phyloP scores from a whole-genome alignment of 1,140 invertebrate species.

The Mamestra configurata region DNA sequence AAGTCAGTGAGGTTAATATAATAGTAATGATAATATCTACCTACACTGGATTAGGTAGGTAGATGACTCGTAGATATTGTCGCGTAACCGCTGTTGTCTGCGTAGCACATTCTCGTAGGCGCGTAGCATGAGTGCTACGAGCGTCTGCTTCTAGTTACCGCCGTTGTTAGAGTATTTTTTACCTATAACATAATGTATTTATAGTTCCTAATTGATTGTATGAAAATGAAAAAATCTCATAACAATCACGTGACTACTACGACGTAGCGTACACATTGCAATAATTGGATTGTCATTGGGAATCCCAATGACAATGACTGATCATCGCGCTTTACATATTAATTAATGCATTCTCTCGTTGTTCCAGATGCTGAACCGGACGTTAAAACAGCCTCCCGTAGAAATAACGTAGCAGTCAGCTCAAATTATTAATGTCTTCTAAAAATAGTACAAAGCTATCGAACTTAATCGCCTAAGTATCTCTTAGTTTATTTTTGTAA shows the following conservation, averaged over 20 bases:
- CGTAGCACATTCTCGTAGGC: too few relatives aligned
- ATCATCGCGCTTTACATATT: constrained; percentile 32
- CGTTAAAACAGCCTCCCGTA: constrained; percentile 70
- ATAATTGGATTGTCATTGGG: constrained; percentile 22
- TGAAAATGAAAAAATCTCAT: too few relatives aligned
- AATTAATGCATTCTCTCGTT: constrained; percentile 56
- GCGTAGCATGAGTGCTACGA: too few relatives aligned
- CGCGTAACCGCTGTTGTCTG: too few relatives aligned
- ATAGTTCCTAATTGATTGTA: too few relatives aligned
- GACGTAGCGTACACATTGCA: background rate
- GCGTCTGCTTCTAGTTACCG: too few relatives aligned
- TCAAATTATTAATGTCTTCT: constrained; percentile 59
- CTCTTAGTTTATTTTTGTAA: constrained; percentile 48
- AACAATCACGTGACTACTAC: background rate
- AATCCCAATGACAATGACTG: constrained; percentile 5
- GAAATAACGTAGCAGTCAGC: constrained; percentile 69
- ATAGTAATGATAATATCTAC: too few relatives aligned
- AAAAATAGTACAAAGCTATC: constrained; percentile 78
- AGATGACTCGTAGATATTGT: too few relatives aligned
- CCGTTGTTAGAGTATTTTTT: too few relatives aligned
- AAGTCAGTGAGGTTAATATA: too few relatives aligned
- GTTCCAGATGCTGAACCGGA: constrained; percentile 86
- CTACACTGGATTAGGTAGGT: too few relatives aligned
- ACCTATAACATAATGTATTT: too few relatives aligned
- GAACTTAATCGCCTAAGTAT: constrained; percentile 73